These are phyloP conservation scores for Crax fasciolata DNA, from an alignment of 2,797 vertebrate genomes.

Conservation along the genomic window DNA sequence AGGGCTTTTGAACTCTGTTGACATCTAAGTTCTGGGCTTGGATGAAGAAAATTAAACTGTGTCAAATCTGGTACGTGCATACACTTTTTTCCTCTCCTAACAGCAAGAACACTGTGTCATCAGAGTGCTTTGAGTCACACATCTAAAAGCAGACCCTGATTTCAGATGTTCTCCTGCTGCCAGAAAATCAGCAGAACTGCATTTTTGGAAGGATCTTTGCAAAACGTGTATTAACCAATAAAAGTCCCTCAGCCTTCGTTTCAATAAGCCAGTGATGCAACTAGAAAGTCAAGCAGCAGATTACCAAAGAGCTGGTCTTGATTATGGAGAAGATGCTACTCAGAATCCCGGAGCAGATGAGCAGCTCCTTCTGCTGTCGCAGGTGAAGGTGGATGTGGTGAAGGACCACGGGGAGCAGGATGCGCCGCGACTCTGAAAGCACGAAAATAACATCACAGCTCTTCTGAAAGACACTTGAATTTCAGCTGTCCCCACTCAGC, in stretches of 20 bases:
- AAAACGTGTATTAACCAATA: neutral
- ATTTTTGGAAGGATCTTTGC: neutral
- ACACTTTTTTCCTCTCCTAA: neutral
- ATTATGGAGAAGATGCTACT: slow-evolving; percentile 98
- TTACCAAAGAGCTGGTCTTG: slow-evolving; percentile 96
- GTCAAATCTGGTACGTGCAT: slow-evolving; percentile 21
- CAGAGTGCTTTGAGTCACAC: slow-evolving; percentile 60
- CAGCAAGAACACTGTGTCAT: slow-evolving; percentile 32
- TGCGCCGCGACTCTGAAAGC: slow-evolving; percentile 93
- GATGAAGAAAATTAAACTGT: slow-evolving; percentile 50
- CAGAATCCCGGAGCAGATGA: slow-evolving; percentile 98
- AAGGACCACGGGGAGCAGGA: slow-evolving; percentile 96
- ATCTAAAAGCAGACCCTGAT: slow-evolving; percentile 42
- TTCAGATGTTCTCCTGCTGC: slow-evolving; percentile 48
- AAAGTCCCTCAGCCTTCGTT: neutral
- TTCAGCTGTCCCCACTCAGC: neutral
- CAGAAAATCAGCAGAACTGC: slow-evolving; percentile 13
- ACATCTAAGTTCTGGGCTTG: slow-evolving; percentile 36
- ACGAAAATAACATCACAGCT: slow-evolving; percentile 26
- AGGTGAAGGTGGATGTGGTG: slow-evolving; percentile 99
- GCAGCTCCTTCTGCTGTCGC: slow-evolving; percentile 98
- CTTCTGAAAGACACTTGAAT: neutral
- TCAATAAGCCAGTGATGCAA: neutral
- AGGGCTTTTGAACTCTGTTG: slow-evolving; percentile 44
- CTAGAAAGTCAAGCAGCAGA: neutral